Base-by-base conservation (phyloP, 2,888 invertebrate species). In the Kryphioiulus occultus region DNA sequence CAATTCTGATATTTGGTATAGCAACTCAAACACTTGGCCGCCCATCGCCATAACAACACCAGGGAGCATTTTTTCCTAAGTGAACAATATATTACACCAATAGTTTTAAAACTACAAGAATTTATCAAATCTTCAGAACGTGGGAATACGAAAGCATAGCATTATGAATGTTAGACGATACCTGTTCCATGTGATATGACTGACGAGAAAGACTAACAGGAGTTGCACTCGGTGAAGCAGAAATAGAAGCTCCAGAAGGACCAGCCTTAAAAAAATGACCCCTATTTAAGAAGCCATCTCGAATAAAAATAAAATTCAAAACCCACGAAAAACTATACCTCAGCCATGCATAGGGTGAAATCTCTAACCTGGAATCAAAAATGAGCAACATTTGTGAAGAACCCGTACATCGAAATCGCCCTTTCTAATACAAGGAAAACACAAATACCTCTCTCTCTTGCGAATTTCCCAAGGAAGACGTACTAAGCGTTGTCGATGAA, bases 11-110 rank as follows among this genome's bases (percentile, higher is more conserved):
- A 93, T 90, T 87, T 92, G 92, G 89, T 92, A 92, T n/a, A 93
- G 90, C 91, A 92, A 91, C 82, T 92, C 91, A 90, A 93, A 93
- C 87, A 93, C 92, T 89, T 92, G 92, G 39, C 92, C 92, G 30
- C 92, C 92, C 78, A 91, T 90, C n/a, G 92, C 92, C 92, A 93
- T 93, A 42, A 93, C 92, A 53, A 93, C 92, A 26, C 93, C 92
- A n/a, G 93, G 93, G 84, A 93, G 90, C 90, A 91, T 91, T 90
- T 92, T 92, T 90, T 93, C 92, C 90, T 91, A 89, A 32, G 26
- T 68, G 68, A 26, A 26, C 7, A 7, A 68, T 19, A 59, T n/a
- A 35, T 35, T 35, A 35, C 35, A 35, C 35, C 3, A 4, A 35
- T 7, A n/a, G 22, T 68, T 68, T 9, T 44, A 44, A 44, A 15